These are phyloP conservation scores for Steinernema khuongi DNA, from an alignment of 1,140 invertebrate genomes.

Conservation along the genomic window DNA sequence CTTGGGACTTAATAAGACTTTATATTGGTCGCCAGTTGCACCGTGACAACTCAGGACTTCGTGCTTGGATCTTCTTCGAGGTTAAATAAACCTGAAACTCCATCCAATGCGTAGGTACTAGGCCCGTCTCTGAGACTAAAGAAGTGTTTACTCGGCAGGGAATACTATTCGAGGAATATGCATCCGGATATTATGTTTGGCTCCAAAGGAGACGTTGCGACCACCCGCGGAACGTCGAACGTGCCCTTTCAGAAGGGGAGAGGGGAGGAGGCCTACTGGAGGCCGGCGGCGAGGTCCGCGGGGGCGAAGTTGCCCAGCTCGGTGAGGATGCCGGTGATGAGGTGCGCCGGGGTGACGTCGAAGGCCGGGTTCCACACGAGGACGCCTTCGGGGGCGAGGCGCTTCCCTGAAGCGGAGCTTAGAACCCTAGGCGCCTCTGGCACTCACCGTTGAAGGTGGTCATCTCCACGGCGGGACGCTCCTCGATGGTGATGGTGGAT, in stretches of 20 bases:
- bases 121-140: no score
- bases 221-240: neutral
- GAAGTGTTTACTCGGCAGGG: no score
- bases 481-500: constrained; percentile 83
- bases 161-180: neutral
- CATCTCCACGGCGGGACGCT: constrained; percentile 81
- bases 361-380: constrained; percentile 97
- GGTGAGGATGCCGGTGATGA: constrained; percentile 87
- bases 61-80: no score
- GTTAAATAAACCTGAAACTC: no score
- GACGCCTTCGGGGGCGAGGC: constrained; percentile 67
- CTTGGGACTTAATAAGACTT: no score
- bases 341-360: constrained; percentile 86
- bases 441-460: constrained; percentile 73
- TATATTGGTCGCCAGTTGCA: no score
- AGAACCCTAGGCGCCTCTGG: constrained; percentile 61
- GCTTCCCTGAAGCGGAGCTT: constrained; percentile 26
- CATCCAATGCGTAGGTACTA: no score
- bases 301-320: constrained; percentile 69
- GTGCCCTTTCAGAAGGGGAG: neutral
- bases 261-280: neutral
- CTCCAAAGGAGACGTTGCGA: constrained; percentile 12
- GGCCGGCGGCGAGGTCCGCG: constrained; percentile 21
- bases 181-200: constrained; percentile 8
- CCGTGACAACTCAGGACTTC: no score